Conservation (phyloP, 2,797 vertebrate species). For the Protonibea diacanthus region DNA sequence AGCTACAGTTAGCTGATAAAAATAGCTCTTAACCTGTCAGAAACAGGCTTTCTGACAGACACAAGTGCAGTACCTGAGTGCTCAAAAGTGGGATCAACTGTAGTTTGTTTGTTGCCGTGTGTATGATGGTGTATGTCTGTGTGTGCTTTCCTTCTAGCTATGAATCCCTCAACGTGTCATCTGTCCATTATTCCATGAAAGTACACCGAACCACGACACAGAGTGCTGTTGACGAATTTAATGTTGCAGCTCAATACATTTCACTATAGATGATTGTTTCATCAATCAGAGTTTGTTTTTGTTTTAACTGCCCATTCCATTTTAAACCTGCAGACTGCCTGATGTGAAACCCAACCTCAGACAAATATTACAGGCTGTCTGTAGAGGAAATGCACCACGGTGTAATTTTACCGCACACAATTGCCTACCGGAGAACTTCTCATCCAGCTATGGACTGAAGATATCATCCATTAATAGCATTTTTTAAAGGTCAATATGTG, state of each 20-base stretch:
- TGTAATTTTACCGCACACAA: slow-evolving; percentile 39
- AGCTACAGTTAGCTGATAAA: slow-evolving; percentile 45
- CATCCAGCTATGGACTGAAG: slow-evolving; percentile 60
- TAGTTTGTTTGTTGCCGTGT: slow-evolving; percentile 17
- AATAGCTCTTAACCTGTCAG: slow-evolving; percentile 54
- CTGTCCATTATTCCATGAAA: slow-evolving; percentile 6
- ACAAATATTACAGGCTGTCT: slow-evolving; percentile 32
- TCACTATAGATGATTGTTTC: slow-evolving; percentile 3
- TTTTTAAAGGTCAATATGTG: slow-evolving; percentile 78
- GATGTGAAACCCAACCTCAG: slow-evolving; percentile 11
- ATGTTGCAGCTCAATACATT: slow-evolving; percentile 1
- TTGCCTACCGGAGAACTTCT: slow-evolving; percentile 39
- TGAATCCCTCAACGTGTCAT: slow-evolving; percentile 2
- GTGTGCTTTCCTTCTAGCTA: slow-evolving; percentile 8
- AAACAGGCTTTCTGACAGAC: slow-evolving; percentile 38
- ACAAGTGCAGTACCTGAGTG: slow-evolving; percentile 2
- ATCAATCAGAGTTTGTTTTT: slow-evolving; percentile 36
- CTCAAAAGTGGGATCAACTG: slow-evolving; percentile 1
- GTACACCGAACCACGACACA: not conserved
- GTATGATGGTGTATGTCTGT: not conserved
- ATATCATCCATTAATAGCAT: slow-evolving; percentile 72
- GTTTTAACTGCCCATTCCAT: slow-evolving; percentile 31
- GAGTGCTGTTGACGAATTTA: not conserved
- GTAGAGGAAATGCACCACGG: slow-evolving; percentile 20
- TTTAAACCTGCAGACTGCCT: slow-evolving; percentile 14